These are phyloP conservation scores for Sepiola atlantica DNA, from an alignment of 2,888 invertebrate species.

Conservation along the genomic window DNA sequence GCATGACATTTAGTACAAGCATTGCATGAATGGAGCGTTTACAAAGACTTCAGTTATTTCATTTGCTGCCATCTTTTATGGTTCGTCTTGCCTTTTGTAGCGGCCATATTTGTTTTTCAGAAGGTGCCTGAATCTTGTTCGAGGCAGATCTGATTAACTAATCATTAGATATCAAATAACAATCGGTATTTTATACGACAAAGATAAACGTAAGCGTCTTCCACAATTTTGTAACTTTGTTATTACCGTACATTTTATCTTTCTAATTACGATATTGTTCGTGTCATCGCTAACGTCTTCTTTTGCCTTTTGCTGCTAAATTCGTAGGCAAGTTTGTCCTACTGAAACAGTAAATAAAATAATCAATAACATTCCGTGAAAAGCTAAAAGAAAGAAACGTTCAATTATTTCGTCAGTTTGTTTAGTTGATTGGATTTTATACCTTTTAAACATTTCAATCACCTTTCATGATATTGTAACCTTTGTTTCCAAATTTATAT, in stretches of 20 bases:
- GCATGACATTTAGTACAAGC: background rate
- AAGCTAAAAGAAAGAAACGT: background rate
- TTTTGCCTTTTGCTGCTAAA: background rate
- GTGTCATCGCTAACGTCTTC: background rate
- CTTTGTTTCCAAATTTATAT: too few species aligned
- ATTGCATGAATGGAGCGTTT: background rate
- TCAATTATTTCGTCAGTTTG: background rate
- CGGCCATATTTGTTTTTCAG: background rate
- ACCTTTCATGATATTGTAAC: too few species aligned
- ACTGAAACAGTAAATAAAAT: background rate
- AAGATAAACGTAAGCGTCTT: background rate
- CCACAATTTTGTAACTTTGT: background rate
- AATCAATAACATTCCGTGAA: background rate
- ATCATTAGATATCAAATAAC: conserved; percentile 32
- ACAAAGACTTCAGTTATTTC: background rate
- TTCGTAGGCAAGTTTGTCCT: background rate
- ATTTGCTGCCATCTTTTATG: background rate
- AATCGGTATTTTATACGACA: background rate
- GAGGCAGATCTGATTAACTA: background rate
- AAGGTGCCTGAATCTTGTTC: background rate
- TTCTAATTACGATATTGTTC: background rate
- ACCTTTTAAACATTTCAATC: too few species aligned
- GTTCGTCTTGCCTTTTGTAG: background rate
- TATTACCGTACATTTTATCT: background rate
- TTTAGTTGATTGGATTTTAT: too few species aligned